Evolutionary conservation across 1,140 invertebrate genomes (phyloP), one percentile per base, ranked within the genome.

Genomic region (Andricus grossulariae): DNA sequence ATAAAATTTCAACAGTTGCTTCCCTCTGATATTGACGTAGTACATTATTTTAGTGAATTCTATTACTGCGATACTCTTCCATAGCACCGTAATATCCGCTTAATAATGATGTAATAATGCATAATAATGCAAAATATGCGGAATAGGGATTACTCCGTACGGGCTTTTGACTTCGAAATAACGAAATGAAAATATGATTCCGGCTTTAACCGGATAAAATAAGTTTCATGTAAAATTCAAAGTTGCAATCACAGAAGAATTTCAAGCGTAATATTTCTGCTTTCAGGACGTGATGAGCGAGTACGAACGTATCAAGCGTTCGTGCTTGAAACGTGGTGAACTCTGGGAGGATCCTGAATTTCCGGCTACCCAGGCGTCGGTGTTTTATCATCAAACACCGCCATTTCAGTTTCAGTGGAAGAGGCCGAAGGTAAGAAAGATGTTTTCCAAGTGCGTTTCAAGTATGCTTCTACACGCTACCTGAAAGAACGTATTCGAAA

Each of bases 281-380:
- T 88, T 86, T 32, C 83, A 92, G 90, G 90, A 91, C 90, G 90
- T 91, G 82, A 94, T 94, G 94, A 94, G 93, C 81, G 94, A 95
- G 88, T 97, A 96, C 93, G 96, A 97, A 91, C 93, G 95, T 55
- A 96, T 98, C 82, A 95, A 95, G 90, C 93, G 94, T 84, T 93
- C 94, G 79, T 97, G 96, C 90, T 92, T 96, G 85, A 95, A 96
- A 91, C 93, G 94, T 76, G 95, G 94, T 12, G 94, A 96, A 88
- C 92, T 97, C n/a, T 98, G 96, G 96, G 96, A 98, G 91, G 97
- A 98, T 91, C 95, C 96, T 2, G 97, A 97, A 88, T 98, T 98
- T 91, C 95, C 96, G 11, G 96, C 97, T 0, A 94, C 94, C 0
- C 97, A 97, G 88, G 92, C 95, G 0, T 98, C 97, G 1, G 96